A percentile compares a stretch with the other conserved stretches of the same genome.
These are phyloP conservation scores for Hestina assimilis DNA, from an alignment of 1,140 invertebrate genomes.

Conservation along the genomic window DNA sequence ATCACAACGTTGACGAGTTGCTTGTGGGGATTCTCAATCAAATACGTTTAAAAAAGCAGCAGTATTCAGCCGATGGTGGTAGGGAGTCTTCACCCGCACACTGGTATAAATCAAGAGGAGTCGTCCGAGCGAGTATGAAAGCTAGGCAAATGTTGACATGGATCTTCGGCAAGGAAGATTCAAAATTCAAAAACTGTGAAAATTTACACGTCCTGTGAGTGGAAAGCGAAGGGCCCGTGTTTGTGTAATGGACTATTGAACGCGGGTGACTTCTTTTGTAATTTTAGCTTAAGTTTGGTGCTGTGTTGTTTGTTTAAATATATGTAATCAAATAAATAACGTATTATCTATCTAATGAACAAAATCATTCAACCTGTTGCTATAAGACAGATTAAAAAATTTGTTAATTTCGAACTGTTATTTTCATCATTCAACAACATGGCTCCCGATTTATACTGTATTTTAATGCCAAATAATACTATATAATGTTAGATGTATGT, in stretches of 20 bases:
- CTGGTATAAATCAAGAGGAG: constrained; percentile 90
- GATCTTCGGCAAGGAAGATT: constrained; percentile 93
- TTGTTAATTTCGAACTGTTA: too few relatives aligned
- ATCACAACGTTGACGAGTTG: constrained; percentile 93
- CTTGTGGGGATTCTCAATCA: constrained; percentile 85
- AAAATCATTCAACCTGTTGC: neutral
- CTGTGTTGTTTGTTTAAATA: constrained; percentile 14
- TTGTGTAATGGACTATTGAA: constrained; percentile 50
- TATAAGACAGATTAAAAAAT: neutral
- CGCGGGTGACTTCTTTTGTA: constrained; percentile 21
- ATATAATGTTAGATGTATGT: constrained; percentile 46
- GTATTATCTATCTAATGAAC: neutral
- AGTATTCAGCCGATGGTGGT: constrained; percentile 79
- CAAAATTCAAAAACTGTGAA: constrained; percentile 94
- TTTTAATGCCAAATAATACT: constrained; percentile 45
- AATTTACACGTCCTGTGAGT: constrained; percentile 89
- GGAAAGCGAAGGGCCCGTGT: constrained; percentile 68
- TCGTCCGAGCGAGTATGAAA: constrained; percentile 91
- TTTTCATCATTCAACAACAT: constrained; percentile 9
- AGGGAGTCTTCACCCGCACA: constrained; percentile 81
- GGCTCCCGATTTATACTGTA: constrained; percentile 17
- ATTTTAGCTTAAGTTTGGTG: constrained; percentile 16
- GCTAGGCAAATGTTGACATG: constrained; percentile 93
- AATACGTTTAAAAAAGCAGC: constrained; percentile 86
- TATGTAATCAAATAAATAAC: neutral